Evolutionary conservation across 2,797 vertebrate species (phyloP), one percentile per base, ranked within the genome.

Genomic region (Gobionotothen gibberifrons): DNA sequence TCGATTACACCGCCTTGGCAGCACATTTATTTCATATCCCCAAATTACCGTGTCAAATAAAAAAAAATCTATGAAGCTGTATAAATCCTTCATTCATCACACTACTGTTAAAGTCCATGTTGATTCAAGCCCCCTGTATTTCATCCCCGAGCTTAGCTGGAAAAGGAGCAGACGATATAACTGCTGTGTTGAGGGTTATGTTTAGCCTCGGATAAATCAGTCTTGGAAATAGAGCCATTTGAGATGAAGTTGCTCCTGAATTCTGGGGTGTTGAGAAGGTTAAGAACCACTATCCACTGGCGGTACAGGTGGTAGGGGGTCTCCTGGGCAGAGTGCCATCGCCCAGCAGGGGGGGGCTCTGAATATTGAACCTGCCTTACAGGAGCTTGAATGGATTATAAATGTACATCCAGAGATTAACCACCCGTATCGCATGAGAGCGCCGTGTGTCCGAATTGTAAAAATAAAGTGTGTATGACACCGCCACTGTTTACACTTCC

Each of bases 381-480:
- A 65, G 68, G 68, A 3, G 67, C 82, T 88, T 78, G 75, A 89
- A 87, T 79, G 83, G 76, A 92, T 88, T 86, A 83, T 90, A 82
- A 85, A 87, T 85, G 75, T 77, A 69, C 74, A 77, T 81, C 56
- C 19, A 15, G 22, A 74, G 75, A 85, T 82, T 82, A 82, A 82
- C 57, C 53, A 43, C 19, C 72, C 60, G 10, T 79, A 83, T 91
- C 81, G 21, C 48, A 82, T 86, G 71, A 78, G 79, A 82, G 86
- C 72, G 53, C 63, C 49, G 79, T 83, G 83, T 87, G 84, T 90
- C 79, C 26, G 29, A 81, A 89, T 46, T 85, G 85, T 92, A 89
- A 91, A 93, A 92, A 91, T 91, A 90, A 90, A 90, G 74, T 82
- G 74, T 15, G 74, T 87, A 69, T 86, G 89, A 88, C 86, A 57